Base-by-base conservation (phyloP, 2,797 vertebrate species). In the Pipistrellus kuhlii region DNA sequence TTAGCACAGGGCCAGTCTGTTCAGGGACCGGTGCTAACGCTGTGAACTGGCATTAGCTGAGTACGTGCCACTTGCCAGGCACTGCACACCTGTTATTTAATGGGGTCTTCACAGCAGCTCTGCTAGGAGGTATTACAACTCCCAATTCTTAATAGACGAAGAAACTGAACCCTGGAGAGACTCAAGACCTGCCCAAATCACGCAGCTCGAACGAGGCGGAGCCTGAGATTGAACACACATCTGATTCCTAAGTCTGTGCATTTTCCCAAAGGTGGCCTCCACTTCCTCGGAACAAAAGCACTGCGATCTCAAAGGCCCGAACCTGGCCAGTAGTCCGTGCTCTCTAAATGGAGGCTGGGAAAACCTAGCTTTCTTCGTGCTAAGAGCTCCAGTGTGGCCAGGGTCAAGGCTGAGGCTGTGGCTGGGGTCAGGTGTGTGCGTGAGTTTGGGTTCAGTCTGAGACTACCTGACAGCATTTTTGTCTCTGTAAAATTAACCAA, bases 401-500 rank as follows among this genome's bases (percentile, higher is more conserved):
- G 46, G 38, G 66, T 69, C 38, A 69, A 55, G 57, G 80, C 59
- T 44, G 13, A 51, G 78, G 5, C 68, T 11, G 17, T 6, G 18
- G 38, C 38, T 75, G 62, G 75, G 64, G 64, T 80, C 59, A 53
- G 48, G 64, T 62, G 41, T 76, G 18, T 68, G 35, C 23, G 44
- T 41, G 48, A 76, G 53, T 75, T 73, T 11, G 30, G 46, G 78
- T 83, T 93, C 76, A 64, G 57, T 53, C 62, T 62, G 51, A 72
- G 64, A 57, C 35, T 10, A 44, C 0, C 23, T 12, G 73, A 69
- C 14, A 21, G 35, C 4, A 46, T 46, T 69, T 88, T 48, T 69
- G 62, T 89, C 77, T 83, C 41, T 20, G 81, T 81, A 86, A 90
- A 95, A 93, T 94, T 93, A 90, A 90, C 93, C 88, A 85, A 69